Conservation (phyloP, 2,113 vertebrate species). For the Amblyopsis rosae region DNA sequence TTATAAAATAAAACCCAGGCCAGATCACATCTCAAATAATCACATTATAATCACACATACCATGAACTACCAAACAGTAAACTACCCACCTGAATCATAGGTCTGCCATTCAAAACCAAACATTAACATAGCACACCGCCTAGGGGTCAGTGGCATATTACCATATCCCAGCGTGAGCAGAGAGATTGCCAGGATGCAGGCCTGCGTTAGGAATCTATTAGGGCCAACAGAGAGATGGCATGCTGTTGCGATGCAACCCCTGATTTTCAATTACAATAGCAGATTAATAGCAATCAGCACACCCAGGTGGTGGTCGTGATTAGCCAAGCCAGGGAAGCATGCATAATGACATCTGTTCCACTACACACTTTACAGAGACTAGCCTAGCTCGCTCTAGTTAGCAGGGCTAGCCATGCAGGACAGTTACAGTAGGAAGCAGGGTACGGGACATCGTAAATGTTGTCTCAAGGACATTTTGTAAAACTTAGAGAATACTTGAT, state of each 20-base stretch:
- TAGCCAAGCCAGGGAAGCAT: slow-evolving; percentile 56
- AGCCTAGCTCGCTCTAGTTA: neutral
- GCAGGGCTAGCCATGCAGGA: no score
- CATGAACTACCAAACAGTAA: neutral
- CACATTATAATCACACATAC: neutral
- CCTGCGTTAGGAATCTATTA: slow-evolving; percentile 29
- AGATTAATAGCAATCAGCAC: slow-evolving; percentile 65
- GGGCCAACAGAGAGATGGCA: slow-evolving; percentile 29
- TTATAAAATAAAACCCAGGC: no score
- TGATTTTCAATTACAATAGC: slow-evolving; percentile 72
- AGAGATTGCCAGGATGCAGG: slow-evolving; percentile 42
- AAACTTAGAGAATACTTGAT: no score
- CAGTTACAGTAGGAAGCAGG: no score
- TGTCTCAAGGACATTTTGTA: no score
- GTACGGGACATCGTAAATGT: no score
- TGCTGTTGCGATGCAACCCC: slow-evolving; percentile 34
- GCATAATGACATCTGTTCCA: slow-evolving; percentile 67
- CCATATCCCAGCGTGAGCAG: slow-evolving; percentile 29
- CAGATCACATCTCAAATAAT: neutral
- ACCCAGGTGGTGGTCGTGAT: slow-evolving; percentile 70
- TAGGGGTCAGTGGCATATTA: slow-evolving; percentile 3
- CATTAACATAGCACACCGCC: slow-evolving; percentile 12
- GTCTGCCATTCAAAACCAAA: slow-evolving; percentile 14
- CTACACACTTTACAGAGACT: slow-evolving; percentile 2
- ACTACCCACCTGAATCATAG: neutral